phyloP scores from a whole-genome alignment of 2,113 vertebrate species.

The Suricata suricatta region DNA sequence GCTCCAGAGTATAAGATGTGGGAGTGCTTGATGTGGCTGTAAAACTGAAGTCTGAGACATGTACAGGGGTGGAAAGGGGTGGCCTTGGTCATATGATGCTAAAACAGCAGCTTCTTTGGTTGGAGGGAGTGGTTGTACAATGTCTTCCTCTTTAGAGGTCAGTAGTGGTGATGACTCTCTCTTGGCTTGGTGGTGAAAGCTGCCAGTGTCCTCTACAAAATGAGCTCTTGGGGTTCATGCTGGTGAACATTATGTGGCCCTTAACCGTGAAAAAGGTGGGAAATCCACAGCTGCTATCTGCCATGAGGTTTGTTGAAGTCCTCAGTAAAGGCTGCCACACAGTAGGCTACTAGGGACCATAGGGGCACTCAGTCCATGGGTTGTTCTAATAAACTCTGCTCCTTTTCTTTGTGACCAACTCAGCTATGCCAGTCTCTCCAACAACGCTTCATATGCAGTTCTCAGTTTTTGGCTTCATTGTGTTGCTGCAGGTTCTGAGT shows the following conservation, averaged over 20 bases:
- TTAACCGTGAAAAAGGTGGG: neutral
- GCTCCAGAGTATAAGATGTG: neutral
- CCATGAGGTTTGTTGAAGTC: neutral
- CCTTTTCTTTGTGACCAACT: neutral
- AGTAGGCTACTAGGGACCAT: neutral
- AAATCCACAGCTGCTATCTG: neutral
- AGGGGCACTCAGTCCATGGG: fast-evolving
- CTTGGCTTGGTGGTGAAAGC: neutral
- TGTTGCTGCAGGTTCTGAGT: neutral
- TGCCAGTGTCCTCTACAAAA: neutral
- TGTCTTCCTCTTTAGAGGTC: neutral
- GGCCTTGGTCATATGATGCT: neutral
- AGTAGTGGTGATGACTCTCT: neutral
- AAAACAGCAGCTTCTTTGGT: neutral
- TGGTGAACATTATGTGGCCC: neutral
- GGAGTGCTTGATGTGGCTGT: neutral
- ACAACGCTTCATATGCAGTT: neutral
- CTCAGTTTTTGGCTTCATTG: neutral
- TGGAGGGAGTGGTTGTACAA: no score
- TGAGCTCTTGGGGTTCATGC: neutral
- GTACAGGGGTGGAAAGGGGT: fast-evolving
- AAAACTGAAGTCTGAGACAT: neutral
- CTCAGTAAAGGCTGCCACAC: neutral
- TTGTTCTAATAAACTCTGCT: neutral
- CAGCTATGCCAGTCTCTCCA: neutral